Conservation (phyloP, 2,888 invertebrate species). For the Lathronympha strigana region DNA sequence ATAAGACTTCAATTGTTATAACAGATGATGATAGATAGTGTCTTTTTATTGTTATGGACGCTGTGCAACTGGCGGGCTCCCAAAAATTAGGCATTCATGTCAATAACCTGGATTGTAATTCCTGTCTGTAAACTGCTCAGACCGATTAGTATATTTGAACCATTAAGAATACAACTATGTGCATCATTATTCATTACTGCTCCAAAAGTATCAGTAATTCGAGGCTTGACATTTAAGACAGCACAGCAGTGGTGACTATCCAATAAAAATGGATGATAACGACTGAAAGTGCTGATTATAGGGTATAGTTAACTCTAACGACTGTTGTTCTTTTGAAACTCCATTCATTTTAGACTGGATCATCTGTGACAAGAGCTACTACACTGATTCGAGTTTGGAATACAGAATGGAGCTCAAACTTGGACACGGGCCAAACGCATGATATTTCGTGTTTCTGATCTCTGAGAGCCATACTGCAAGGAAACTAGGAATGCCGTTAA, state of each 20-base stretch:
- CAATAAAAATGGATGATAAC: no score
- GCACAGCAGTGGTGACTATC: no score
- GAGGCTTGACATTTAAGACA: no score
- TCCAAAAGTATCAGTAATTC: no score
- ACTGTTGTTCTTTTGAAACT: neutral
- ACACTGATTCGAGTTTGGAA: neutral
- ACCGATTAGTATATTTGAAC: neutral
- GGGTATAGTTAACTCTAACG: no score
- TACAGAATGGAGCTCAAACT: slow-evolving; percentile 11
- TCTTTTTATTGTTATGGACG: slow-evolving; percentile 2
- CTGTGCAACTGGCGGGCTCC: slow-evolving; percentile 44
- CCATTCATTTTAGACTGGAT: neutral
- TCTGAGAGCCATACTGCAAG: slow-evolving; percentile 10
- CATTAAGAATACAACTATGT: no score
- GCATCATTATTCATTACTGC: no score
- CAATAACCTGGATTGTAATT: slow-evolving; percentile 49
- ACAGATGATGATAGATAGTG: neutral
- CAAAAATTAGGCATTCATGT: slow-evolving; percentile 48
- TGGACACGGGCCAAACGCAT: slow-evolving; percentile 52
- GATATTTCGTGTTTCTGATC: slow-evolving; percentile 51
- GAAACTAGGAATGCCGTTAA: slow-evolving; percentile 7
- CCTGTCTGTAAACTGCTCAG: neutral
- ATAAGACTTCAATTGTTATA: slow-evolving; percentile 7
- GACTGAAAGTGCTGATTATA: no score
- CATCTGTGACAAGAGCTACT: neutral